These are phyloP conservation scores for Dipus sagitta DNA, from an alignment of 2,797 vertebrate genomes.

Conservation along the genomic window DNA sequence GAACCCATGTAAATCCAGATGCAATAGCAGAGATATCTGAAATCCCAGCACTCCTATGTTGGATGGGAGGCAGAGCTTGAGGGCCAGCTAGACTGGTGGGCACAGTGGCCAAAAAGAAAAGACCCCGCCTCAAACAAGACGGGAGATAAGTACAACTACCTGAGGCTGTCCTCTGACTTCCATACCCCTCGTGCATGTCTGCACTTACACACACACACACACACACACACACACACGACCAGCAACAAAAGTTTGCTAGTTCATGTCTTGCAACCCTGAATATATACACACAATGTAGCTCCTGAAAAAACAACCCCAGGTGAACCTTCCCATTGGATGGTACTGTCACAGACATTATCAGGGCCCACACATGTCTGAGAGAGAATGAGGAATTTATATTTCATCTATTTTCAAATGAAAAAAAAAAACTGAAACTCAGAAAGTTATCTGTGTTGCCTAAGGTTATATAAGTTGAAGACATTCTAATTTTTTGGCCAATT, in stretches of 20 bases:
- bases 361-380: not conserved
- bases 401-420: slow-evolving; percentile 43
- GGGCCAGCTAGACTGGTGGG: too few relatives aligned
- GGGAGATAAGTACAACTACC: too few relatives aligned
- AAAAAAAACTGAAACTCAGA: slow-evolving; percentile 43
- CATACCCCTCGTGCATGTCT: too few relatives aligned
- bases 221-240: too few relatives aligned
- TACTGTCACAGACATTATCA: not conserved
- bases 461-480: not conserved
- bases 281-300: not conserved
- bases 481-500: slow-evolving; percentile 41
- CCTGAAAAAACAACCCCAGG: not conserved
- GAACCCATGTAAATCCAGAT: too few relatives aligned
- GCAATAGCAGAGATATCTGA: too few relatives aligned
- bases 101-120: too few relatives aligned
- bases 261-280: not conserved
- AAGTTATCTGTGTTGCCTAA: slow-evolving; percentile 43
- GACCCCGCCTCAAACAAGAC: too few relatives aligned
- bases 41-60: too few relatives aligned
- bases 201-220: too few relatives aligned
- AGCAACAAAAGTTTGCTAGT: not conserved
- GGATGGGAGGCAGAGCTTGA: too few relatives aligned
- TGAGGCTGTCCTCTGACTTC: too few relatives aligned
- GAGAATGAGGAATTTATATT: not conserved
- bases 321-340: not conserved